Base-by-base conservation (phyloP, 2,888 invertebrate species). In the Bruchidius siliquastri region DNA sequence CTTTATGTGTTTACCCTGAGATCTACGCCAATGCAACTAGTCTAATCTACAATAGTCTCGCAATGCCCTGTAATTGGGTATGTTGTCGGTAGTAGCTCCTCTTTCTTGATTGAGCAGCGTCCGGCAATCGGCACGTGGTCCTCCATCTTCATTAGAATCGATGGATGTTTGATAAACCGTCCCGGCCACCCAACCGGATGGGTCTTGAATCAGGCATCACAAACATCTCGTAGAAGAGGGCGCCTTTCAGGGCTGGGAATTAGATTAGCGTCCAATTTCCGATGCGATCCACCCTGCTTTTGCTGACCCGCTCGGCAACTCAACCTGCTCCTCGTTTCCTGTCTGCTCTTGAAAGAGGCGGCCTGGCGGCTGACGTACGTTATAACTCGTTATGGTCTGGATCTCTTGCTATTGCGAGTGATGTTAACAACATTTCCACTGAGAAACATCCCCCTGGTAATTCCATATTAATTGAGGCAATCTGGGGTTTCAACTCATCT, bases 91-190 rank as follows among this genome's bases (percentile, higher is more conserved):
- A 49, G 49, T 49, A 49, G 49, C 1, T 49, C 49, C 49, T 49
- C 49, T 49, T 49, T 49, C 49, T 49, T 49, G 49, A 49, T 49
- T 49, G 49, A 49, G 49, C 18, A 13, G 6, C 49, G 49, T 18
- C 8, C 49, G 49, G 10, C 18, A 8, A 26, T 18, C 49, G 49
- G 49, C 18, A 49, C 49, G 79, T 79, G 80, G 82, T 80, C 84
- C 84, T 84, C 82, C 79, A 83, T 84, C 84, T 84, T 84, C 83
- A 84, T 84, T 84, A 84, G 76, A 49, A 49, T 73, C 74, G 74
- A 79, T 79, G 75, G 78, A 77, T 81, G 79, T 79, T 80, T 82
- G 82, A 82, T 82, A 82, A 82, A 80, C 80, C 80, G 80, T n/a
- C n/a, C n/a, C n/a, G n/a, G n/a, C n/a, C n/a, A n/a, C 80, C 82